phyloP scores from a whole-genome alignment of 1,140 invertebrate species.

The Trichomalopsis sarcophagae region DNA sequence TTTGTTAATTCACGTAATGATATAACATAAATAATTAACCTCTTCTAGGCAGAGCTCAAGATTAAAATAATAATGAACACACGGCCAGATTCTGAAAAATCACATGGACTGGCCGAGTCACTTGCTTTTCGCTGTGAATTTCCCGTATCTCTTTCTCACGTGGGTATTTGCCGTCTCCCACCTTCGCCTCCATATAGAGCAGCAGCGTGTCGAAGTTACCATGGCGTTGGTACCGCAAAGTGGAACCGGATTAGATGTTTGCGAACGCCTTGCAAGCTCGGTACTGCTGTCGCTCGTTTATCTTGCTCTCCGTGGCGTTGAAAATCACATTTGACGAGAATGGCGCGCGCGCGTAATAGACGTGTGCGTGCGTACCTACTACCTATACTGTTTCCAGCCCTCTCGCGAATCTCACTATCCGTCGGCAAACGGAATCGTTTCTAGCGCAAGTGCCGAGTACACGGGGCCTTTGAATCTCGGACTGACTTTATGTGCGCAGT shows the following conservation, averaged over 20 bases:
- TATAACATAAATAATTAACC: too few species aligned
- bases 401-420: background rate
- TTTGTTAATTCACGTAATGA: too few species aligned
- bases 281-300: slow-evolving; percentile 3
- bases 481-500: background rate
- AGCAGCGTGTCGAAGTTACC: background rate
- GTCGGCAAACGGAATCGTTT: background rate
- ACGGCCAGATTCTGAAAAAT: too few species aligned
- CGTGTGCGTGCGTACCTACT: background rate
- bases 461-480: background rate
- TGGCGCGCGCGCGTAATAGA: slow-evolving; percentile 1
- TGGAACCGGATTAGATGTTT: background rate
- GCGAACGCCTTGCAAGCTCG: background rate
- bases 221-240: background rate
- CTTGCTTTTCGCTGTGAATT: background rate
- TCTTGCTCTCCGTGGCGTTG: slow-evolving; percentile 9
- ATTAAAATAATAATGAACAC: too few species aligned
- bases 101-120: background rate
- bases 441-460: background rate
- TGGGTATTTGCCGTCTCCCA: background rate
- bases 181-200: background rate
- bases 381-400: background rate
- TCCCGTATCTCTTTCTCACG: slow-evolving; percentile 14
- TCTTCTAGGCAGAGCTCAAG: too few species aligned
- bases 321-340: slow-evolving; percentile 23